phyloP scores from a whole-genome alignment of 2,888 invertebrate species.

The Diarsia mendica region DNA sequence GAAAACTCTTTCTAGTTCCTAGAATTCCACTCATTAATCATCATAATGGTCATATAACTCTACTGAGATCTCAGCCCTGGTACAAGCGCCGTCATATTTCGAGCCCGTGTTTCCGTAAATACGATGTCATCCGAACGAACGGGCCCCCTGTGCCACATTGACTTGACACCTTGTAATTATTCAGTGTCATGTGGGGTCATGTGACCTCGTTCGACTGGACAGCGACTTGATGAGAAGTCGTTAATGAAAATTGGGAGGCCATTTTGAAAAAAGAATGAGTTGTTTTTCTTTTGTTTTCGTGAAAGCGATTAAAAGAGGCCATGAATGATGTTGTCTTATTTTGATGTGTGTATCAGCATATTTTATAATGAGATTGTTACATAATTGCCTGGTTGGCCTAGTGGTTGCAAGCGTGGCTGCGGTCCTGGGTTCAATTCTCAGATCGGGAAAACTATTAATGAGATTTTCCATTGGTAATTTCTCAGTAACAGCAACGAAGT shows the following conservation, averaged over 20 bases:
- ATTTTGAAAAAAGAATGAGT: slow-evolving; percentile 22
- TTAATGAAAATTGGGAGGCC: slow-evolving; percentile 41
- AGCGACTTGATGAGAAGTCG: slow-evolving; percentile 11
- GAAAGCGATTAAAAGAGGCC: not conserved
- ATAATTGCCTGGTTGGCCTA: not conserved
- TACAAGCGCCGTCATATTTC: slow-evolving; percentile 29
- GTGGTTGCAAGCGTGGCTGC: no score
- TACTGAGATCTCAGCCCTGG: not conserved
- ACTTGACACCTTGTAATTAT: slow-evolving; percentile 56
- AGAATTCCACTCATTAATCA: slow-evolving; percentile 6
- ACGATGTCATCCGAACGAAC: slow-evolving; percentile 19
- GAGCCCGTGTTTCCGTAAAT: slow-evolving; percentile 8
- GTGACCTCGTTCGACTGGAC: slow-evolving; percentile 49
- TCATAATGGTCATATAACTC: not conserved
- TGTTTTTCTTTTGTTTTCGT: slow-evolving; percentile 21
- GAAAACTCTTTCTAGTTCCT: not conserved
- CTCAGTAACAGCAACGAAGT: no score
- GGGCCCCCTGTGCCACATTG: slow-evolving; percentile 33
- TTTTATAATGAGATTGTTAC: not conserved
- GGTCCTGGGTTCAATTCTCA: no score
- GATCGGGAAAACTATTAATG: no score
- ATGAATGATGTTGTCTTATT: not conserved
- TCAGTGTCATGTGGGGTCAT: slow-evolving; percentile 51
- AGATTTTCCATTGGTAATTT: no score
- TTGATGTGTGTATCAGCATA: not conserved